Percentiles rank a stretch among this genome's conserved stretches.
Evolutionary conservation across 2,797 vertebrate genomes (phyloP).

Genomic region (Gymnothorax javanicus): DNA sequence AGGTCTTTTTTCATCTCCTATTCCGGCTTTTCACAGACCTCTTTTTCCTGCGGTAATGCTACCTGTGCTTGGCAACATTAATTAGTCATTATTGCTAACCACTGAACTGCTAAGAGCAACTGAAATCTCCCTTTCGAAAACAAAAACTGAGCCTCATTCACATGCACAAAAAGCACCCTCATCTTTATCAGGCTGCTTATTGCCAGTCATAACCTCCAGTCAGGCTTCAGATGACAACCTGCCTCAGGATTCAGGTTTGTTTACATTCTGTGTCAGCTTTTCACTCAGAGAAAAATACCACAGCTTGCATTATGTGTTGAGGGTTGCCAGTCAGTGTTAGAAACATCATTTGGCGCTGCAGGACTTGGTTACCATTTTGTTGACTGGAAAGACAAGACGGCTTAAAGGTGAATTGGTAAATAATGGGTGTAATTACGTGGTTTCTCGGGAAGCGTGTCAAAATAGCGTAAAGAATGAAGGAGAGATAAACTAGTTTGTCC

Average conservation of each 20-base stretch:
- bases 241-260: conserved; percentile 38
- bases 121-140: not conserved
- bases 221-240: conserved; percentile 21
- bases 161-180: conserved; percentile 8
- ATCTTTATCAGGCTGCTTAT: conserved; percentile 31
- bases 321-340: conserved; percentile 30
- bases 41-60: not conserved
- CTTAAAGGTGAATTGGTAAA: conserved; percentile 5
- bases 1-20: not conserved
- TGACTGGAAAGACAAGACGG: not conserved
- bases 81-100: not conserved
- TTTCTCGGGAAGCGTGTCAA: conserved; percentile 16
- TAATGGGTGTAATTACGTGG: not conserved
- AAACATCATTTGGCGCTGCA: not conserved
- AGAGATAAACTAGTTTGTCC: not conserved
- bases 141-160: not conserved
- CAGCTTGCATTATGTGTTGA: conserved; percentile 29
- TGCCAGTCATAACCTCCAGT: conserved; percentile 27
- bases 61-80: not conserved
- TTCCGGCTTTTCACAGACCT: not conserved
- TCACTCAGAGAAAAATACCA: conserved; percentile 32
- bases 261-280: conserved; percentile 38
- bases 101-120: not conserved
- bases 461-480: not conserved
- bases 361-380: not conserved